phyloP scores from a whole-genome alignment of 2,797 vertebrate species.

The Limnodromus scolopaceus region DNA sequence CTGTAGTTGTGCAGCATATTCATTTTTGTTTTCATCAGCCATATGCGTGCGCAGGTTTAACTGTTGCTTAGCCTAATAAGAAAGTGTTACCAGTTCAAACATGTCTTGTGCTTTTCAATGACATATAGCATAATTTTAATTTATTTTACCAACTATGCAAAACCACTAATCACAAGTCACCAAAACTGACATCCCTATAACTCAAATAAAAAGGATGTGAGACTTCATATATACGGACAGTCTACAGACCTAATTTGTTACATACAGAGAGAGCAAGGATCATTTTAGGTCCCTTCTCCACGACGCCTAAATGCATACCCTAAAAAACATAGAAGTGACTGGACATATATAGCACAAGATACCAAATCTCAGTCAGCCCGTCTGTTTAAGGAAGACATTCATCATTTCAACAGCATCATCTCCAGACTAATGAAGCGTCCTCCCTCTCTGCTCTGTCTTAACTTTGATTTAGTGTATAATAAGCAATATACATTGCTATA shows the following conservation, averaged over 20 bases:
- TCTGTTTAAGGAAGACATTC: background rate
- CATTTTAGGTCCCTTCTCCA: background rate
- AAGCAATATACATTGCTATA: background rate
- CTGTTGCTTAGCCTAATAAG: constrained; percentile 90
- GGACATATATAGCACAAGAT: fast-evolving
- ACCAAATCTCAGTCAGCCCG: background rate
- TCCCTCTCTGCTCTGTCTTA: background rate
- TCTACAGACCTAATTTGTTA: background rate
- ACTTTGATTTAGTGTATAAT: background rate
- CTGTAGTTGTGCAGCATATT: constrained; percentile 97
- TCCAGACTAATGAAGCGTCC: background rate
- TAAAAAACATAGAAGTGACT: background rate
- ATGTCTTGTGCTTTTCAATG: background rate
- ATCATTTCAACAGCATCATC: background rate
- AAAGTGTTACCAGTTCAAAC: constrained; percentile 36
- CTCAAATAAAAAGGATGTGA: background rate
- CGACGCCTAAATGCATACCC: fast-evolving
- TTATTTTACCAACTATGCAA: background rate
- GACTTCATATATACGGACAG: background rate
- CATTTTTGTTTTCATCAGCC: constrained; percentile 98
- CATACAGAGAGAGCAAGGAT: background rate
- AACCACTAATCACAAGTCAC: background rate
- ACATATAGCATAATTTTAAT: background rate
- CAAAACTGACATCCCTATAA: background rate
- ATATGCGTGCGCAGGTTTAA: constrained; percentile 93